These are phyloP conservation scores for Portevinia maculata DNA, from an alignment of 2,888 invertebrate species.

Conservation along the genomic window DNA sequence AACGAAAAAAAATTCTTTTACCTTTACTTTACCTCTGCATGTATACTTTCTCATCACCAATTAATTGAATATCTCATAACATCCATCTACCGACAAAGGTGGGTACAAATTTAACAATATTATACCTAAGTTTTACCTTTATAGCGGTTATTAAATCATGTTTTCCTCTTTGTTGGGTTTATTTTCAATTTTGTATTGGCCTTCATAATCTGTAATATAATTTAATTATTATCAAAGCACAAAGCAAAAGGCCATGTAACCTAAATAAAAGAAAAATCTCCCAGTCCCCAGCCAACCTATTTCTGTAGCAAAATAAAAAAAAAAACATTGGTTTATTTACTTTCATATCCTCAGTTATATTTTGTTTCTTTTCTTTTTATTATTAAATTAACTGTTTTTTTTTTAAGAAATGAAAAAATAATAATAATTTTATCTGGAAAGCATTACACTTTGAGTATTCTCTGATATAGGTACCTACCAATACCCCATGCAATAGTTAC, in stretches of 20 bases:
- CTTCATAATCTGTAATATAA: not conserved
- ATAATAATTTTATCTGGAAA: constrained; percentile 31
- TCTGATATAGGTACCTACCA: not conserved
- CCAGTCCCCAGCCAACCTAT: not conserved
- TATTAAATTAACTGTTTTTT: constrained; percentile 44
- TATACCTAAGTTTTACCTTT: not conserved
- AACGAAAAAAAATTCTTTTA: no score
- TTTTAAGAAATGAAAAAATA: constrained; percentile 37
- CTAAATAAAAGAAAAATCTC: not conserved
- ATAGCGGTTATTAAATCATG: not conserved
- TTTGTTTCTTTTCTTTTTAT: constrained; percentile 40
- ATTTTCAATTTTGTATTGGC: not conserved
- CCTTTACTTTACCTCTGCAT: not conserved
- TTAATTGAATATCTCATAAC: not conserved
- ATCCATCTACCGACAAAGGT: not conserved
- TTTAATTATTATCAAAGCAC: constrained; percentile 3
- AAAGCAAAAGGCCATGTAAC: not conserved
- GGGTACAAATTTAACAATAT: not conserved
- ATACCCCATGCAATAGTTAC: constrained; percentile 39
- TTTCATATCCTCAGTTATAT: constrained; percentile 13
- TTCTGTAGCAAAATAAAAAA: not conserved
- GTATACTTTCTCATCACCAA: not conserved
- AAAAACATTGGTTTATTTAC: constrained; percentile 12
- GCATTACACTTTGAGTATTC: constrained; percentile 36
- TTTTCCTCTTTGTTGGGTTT: not conserved